phyloP scores from a whole-genome alignment of 2,797 vertebrate genomes.

The Dromococcyx pavoninus region DNA sequence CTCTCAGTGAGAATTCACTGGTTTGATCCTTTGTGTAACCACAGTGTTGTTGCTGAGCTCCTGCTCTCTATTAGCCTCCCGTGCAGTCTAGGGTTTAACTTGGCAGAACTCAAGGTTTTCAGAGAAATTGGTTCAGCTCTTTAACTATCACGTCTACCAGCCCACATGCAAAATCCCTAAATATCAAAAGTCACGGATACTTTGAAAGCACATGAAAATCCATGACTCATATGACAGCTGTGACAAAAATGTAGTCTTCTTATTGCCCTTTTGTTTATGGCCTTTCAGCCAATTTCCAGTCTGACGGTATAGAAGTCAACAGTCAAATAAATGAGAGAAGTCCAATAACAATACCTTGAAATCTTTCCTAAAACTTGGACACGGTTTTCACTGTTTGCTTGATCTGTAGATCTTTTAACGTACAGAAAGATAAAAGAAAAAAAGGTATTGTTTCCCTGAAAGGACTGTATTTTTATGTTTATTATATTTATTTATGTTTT shows the following conservation, averaged over 20 bases:
- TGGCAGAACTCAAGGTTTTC: slow-evolving; percentile 62
- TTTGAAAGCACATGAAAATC: slow-evolving; percentile 53
- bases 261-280: neutral
- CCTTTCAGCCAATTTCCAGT: neutral
- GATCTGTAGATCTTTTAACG: neutral
- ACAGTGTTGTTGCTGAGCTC: slow-evolving; percentile 59
- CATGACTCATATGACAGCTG: slow-evolving; percentile 39
- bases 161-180: slow-evolving; percentile 53
- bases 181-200: slow-evolving; percentile 56
- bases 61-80: slow-evolving; percentile 60
- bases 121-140: slow-evolving; percentile 65
- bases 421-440: neutral
- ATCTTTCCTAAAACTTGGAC: neutral
- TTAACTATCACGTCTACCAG: slow-evolving; percentile 61
- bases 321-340: neutral
- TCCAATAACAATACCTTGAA: neutral
- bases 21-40: slow-evolving; percentile 60
- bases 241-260: slow-evolving; percentile 37
- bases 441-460: neutral
- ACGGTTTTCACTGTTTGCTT: neutral
- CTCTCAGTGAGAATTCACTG: slow-evolving; percentile 50
- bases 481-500: neutral
- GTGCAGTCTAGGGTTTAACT: slow-evolving; percentile 55
- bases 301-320: neutral
- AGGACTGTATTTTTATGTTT: neutral